phyloP scores from a whole-genome alignment of 2,113 vertebrate species.

The Crotalus horridus region DNA sequence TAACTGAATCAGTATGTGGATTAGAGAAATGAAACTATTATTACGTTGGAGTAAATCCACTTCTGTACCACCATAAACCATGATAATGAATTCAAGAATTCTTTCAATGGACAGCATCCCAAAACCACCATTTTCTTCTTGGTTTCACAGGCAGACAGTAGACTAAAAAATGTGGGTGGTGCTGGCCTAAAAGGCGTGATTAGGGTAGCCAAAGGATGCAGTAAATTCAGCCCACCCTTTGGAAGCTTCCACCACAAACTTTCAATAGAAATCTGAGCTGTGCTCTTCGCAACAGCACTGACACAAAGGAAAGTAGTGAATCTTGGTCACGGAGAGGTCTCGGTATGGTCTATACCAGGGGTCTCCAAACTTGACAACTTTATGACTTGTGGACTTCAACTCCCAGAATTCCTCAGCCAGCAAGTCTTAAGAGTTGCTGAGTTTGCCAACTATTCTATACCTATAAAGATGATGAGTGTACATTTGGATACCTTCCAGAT shows the following conservation, averaged over 20 bases:
- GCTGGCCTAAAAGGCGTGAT: background rate
- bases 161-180: background rate
- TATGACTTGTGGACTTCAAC: background rate
- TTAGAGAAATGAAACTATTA: background rate
- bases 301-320: constrained; percentile 6
- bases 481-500: background rate
- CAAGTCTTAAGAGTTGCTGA: background rate
- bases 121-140: background rate
- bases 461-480: background rate
- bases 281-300: constrained; percentile 10
- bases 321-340: background rate
- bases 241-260: background rate
- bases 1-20: background rate
- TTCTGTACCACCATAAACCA: background rate
- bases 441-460: background rate
- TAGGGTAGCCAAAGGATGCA: background rate
- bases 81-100: constrained; percentile 4
- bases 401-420: background rate
- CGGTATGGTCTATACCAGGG: constrained; percentile 11
- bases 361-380: background rate
- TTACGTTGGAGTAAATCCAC: background rate
- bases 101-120: background rate
- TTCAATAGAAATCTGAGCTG: background rate
- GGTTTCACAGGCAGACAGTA: background rate
- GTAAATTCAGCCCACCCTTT: background rate